phyloP scores from a whole-genome alignment of 2,888 invertebrate species.

The Lithodes maja region DNA sequence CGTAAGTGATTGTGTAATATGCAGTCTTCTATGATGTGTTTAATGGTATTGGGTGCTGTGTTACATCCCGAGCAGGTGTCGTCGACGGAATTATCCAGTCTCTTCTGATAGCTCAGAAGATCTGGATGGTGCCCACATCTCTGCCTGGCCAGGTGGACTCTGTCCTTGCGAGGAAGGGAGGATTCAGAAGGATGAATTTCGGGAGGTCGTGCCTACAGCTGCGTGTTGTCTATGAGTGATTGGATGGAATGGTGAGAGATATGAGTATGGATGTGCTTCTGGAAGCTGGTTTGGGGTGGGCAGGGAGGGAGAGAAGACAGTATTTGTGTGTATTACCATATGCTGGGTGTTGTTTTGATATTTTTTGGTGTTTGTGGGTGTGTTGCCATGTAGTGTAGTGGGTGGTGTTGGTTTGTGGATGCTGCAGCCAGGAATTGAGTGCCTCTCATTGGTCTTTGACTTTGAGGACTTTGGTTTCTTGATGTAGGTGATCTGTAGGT shows the following conservation, averaged over 20 bases:
- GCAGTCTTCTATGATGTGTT: background rate
- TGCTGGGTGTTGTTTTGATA: background rate
- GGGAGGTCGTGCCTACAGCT: background rate
- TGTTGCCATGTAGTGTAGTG: background rate
- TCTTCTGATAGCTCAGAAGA: background rate
- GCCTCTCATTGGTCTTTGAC: background rate
- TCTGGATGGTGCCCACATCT: background rate
- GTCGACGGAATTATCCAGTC: background rate
- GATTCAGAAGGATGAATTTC: background rate
- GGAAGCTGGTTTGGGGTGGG: background rate
- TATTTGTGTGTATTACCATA: background rate
- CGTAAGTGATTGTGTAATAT: background rate
- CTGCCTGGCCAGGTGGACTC: background rate
- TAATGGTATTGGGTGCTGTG: background rate
- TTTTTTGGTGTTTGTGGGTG: background rate
- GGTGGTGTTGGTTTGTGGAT: background rate
- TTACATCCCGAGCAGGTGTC: background rate
- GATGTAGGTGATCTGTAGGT: background rate
- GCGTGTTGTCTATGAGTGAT: background rate
- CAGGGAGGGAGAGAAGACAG: background rate
- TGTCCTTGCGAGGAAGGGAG: background rate
- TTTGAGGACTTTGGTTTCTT: constrained; percentile 1
- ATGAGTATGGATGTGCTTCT: background rate
- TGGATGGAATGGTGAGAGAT: background rate
- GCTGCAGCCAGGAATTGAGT: background rate